phyloP scores from a whole-genome alignment of 2,113 vertebrate species.

The Entomyzon cyanotis region DNA sequence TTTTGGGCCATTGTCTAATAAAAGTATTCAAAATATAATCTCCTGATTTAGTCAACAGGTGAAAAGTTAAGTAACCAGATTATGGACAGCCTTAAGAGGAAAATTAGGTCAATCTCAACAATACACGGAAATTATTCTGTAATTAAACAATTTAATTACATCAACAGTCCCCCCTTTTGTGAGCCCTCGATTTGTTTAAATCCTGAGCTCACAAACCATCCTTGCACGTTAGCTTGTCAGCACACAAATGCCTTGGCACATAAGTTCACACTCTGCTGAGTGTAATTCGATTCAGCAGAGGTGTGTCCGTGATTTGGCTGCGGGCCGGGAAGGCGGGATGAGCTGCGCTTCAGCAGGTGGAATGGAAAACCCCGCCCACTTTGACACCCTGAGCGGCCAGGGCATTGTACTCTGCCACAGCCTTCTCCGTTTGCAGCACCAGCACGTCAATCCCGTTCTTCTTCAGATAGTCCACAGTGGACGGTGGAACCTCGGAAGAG shows the following conservation, averaged over 20 bases:
- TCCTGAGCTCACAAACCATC: neutral
- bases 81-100: neutral
- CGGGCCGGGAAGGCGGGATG: accelerated
- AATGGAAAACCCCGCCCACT: constrained; percentile 95
- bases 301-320: neutral
- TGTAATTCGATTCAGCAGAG: neutral
- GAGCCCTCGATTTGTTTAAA: neutral
- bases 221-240: neutral
- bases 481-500: constrained; percentile 79
- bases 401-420: constrained; percentile 88
- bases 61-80: neutral
- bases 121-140: neutral
- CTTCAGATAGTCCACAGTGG: constrained; percentile 86
- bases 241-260: neutral
- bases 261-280: neutral
- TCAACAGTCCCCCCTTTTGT: neutral
- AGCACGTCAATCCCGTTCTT: constrained; percentile 81
- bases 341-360: constrained; percentile 83
- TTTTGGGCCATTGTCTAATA: neutral
- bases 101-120: neutral
- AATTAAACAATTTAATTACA: neutral
- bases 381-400: constrained; percentile 81
- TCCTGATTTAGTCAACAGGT: neutral
- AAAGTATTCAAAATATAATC: neutral
- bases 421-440: constrained; percentile 88